Evolutionary conservation across 2,113 vertebrate species (phyloP).

Genomic region (Mola mola): DNA sequence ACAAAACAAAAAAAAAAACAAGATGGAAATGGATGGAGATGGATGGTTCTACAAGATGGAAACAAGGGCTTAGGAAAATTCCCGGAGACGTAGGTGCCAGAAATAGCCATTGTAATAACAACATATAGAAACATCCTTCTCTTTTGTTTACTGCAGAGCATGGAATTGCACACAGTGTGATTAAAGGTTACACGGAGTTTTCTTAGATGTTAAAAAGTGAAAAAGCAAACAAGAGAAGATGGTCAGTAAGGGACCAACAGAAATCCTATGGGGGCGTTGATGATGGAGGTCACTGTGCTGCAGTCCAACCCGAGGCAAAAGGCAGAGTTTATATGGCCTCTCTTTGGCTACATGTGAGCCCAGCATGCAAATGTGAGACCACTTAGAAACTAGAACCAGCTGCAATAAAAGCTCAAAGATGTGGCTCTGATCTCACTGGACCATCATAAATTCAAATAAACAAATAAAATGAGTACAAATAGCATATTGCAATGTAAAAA

Average conservation of each 20-base stretch:
- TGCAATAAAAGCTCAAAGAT: neutral
- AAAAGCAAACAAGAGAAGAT: too few species aligned
- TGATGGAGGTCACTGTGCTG: neutral
- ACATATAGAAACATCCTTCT: too few species aligned
- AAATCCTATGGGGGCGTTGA: too few species aligned
- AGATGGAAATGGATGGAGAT: neutral
- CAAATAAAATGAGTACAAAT: too few species aligned
- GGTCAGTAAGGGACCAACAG: too few species aligned
- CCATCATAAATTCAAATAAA: neutral
- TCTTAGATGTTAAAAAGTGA: too few species aligned
- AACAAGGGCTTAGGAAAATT: neutral
- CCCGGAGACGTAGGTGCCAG: too few species aligned
- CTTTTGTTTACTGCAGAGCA: too few species aligned
- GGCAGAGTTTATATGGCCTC: neutral
- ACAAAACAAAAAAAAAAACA: neutral
- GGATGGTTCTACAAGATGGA: neutral
- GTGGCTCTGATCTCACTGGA: neutral
- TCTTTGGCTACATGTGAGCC: neutral
- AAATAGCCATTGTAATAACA: too few species aligned
- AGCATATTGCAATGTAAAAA: too few species aligned
- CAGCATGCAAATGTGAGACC: conserved; percentile 21
- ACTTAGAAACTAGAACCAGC: neutral
- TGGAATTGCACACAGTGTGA: too few species aligned
- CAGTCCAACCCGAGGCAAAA: neutral
- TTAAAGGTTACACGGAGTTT: too few species aligned